Conservation (phyloP, 2,797 vertebrate genomes). For the Catamblyrhynchus diadema region DNA sequence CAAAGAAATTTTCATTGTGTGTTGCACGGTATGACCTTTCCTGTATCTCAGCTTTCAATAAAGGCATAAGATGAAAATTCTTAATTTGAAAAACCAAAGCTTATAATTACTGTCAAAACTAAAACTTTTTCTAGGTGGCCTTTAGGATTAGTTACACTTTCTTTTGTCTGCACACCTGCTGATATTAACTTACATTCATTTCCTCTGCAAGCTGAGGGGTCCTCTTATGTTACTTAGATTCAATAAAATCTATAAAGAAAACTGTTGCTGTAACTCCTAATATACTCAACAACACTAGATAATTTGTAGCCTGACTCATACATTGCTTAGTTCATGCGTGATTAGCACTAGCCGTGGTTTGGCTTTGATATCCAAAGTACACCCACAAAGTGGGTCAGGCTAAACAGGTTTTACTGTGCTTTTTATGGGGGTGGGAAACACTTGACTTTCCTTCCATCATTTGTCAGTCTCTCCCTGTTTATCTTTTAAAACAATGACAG, state of each 20-base stretch:
- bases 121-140: background rate
- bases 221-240: background rate
- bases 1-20: background rate
- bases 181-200: background rate
- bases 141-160: background rate
- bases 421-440: background rate
- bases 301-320: background rate
- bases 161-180: background rate
- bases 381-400: conserved; percentile 22
- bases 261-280: conserved; percentile 13
- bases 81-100: background rate
- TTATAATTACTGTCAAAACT: background rate
- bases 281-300: background rate
- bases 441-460: background rate
- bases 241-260: conserved; percentile 41
- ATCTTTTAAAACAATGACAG: conserved; percentile 10
- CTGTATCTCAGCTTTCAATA: background rate
- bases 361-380: conserved; percentile 6
- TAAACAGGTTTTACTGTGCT: background rate
- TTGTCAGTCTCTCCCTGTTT: conserved; percentile 39
- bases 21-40: background rate
- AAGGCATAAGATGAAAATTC: background rate
- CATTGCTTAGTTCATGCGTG: conserved; percentile 29
- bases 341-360: background rate
- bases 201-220: background rate